Conservation (phyloP, 2,888 invertebrate genomes). For the Xanthorhoe spadicearia region DNA sequence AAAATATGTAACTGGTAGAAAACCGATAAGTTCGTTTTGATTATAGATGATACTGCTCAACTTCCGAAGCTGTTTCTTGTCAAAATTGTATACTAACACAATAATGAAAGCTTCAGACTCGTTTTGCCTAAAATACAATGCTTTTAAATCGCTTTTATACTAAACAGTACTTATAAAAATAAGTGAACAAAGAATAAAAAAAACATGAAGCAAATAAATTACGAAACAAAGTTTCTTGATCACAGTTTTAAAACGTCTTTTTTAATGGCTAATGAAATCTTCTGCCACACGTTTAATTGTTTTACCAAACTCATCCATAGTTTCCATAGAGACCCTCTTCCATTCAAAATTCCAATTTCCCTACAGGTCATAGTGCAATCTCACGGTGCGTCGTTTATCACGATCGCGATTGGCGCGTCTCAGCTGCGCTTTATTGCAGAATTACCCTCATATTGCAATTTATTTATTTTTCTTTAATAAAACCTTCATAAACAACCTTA, state of each 20-base stretch:
- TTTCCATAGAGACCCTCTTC: background rate
- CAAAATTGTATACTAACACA: background rate
- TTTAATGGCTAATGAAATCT: background rate
- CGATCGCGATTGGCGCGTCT: slow-evolving; percentile 81
- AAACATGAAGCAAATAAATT: too few relatives aligned
- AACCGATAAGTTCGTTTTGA: background rate
- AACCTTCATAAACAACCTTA: background rate
- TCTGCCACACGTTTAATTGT: background rate
- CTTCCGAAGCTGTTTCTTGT: background rate
- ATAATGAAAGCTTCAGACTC: background rate
- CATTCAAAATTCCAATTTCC: slow-evolving; percentile 14
- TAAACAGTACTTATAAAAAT: too few relatives aligned
- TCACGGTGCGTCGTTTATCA: slow-evolving; percentile 83
- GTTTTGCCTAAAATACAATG: background rate
- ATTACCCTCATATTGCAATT: slow-evolving; percentile 80
- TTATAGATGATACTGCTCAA: background rate
- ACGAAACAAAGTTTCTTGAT: too few relatives aligned
- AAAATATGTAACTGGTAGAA: background rate
- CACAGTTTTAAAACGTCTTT: background rate
- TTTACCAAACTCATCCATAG: background rate
- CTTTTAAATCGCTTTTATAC: too few relatives aligned
- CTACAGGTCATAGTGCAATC: slow-evolving; percentile 69
- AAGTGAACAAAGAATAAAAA: too few relatives aligned
- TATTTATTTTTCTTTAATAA: slow-evolving; percentile 60
- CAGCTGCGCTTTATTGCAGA: slow-evolving; percentile 84